Conservation (phyloP, 1,140 invertebrate species). For the Rhyacophila brunnea region DNA sequence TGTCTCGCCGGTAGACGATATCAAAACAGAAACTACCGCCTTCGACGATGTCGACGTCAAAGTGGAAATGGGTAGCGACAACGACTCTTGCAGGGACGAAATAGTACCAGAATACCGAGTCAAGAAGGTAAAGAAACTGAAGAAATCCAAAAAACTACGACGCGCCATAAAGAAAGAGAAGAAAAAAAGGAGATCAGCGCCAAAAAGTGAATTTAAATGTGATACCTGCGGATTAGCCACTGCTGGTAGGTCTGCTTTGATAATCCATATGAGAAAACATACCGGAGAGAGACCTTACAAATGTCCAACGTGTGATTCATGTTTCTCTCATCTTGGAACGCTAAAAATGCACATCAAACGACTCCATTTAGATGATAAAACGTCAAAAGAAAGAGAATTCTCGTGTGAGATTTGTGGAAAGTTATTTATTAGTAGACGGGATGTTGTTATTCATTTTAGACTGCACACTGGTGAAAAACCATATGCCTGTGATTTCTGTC, state of each 20-base stretch:
- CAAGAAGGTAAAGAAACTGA: too few species aligned
- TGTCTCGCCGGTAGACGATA: too few species aligned
- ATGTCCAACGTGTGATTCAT: conserved; percentile 48
- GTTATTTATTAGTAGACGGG: conserved; percentile 8
- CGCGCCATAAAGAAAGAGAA: too few species aligned
- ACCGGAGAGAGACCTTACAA: conserved; percentile 55
- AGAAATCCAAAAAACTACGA: too few species aligned
- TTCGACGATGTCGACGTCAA: too few species aligned
- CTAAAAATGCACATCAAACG: conserved; percentile 42
- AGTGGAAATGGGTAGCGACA: too few species aligned
- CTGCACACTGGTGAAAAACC: conserved; percentile 27
- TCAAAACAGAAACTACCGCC: too few species aligned
- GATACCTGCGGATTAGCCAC: conserved; percentile 4
- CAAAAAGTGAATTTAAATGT: conserved; percentile 5
- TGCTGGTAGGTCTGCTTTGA: conserved; percentile 40
- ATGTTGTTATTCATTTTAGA: conserved; percentile 14
- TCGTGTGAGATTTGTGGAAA: conserved; percentile 28
- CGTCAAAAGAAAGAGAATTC: conserved; percentile 11
- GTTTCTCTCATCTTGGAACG: conserved; percentile 48
- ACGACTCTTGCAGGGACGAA: too few species aligned
- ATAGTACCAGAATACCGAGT: too few species aligned
- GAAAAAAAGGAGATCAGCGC: too few species aligned
- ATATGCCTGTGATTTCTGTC: conserved; percentile 18
- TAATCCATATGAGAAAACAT: conserved; percentile 58
- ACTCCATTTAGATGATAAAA: too few species aligned